Evolutionary conservation across 2,888 invertebrate species (phyloP).

Genomic region (Gibbula magus): DNA sequence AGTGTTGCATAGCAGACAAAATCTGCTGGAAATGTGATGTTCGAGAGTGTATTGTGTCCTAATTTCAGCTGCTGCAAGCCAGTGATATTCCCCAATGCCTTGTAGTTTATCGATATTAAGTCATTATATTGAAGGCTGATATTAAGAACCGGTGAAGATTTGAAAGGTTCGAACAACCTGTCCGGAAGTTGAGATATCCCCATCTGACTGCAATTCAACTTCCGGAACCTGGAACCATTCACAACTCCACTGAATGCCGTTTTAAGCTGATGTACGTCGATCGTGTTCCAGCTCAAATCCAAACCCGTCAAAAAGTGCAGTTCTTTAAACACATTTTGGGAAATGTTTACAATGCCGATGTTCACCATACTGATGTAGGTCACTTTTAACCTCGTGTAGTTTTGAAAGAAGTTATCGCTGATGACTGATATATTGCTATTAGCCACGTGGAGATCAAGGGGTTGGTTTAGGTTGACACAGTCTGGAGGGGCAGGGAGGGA

Average conservation of each 20-base stretch:
- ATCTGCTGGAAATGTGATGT: neutral
- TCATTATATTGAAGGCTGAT: neutral
- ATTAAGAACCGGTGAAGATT: neutral
- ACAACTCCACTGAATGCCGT: neutral
- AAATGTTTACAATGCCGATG: neutral
- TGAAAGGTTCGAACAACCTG: neutral
- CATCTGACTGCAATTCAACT: neutral
- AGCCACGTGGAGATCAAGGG: neutral
- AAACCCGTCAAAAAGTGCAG: neutral
- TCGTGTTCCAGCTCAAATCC: neutral
- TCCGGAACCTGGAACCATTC: neutral
- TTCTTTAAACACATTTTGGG: neutral
- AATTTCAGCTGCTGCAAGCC: neutral
- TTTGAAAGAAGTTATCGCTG: neutral
- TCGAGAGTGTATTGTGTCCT: neutral
- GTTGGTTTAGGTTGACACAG: too few relatives aligned
- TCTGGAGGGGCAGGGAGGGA: too few relatives aligned
- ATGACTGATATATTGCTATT: neutral
- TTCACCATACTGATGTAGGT: neutral
- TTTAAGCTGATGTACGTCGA: neutral
- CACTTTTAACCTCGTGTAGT: neutral
- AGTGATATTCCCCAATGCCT: neutral
- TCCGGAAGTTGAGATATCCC: neutral
- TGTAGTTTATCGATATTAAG: neutral
- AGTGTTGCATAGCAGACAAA: neutral